phyloP scores from a whole-genome alignment of 2,888 invertebrate genomes.

The Ichneumoninae sp. region DNA sequence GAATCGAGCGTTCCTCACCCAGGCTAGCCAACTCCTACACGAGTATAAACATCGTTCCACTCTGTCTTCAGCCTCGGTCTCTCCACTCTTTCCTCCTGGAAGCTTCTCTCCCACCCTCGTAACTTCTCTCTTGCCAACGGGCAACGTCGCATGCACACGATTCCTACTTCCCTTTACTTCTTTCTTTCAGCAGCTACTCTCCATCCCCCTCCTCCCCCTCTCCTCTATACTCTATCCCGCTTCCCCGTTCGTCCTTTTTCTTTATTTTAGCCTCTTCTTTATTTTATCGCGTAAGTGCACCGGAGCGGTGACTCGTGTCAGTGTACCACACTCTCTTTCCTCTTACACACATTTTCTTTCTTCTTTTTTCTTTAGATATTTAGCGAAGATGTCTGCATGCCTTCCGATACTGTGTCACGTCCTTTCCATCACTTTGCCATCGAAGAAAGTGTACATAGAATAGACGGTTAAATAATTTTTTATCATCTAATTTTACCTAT shows the following conservation, averaged over 20 bases:
- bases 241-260: conserved; percentile 40
- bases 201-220: conserved; percentile 9
- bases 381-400: background rate
- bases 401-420: conserved; percentile 7
- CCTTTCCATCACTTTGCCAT: background rate
- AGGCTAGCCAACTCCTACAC: conserved; percentile 34
- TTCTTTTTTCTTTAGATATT: conserved; percentile 11
- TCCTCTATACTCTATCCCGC: background rate
- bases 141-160: conserved; percentile 48
- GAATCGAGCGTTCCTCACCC: conserved; percentile 66
- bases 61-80: conserved; percentile 17
- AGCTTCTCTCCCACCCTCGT: conserved; percentile 23
- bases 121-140: conserved; percentile 40
- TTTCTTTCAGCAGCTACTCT: conserved; percentile 29
- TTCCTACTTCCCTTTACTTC: conserved; percentile 34
- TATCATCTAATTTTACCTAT: background rate
- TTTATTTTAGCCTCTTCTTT: conserved; percentile 33
- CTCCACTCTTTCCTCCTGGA: conserved; percentile 31
- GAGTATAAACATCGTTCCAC: conserved; percentile 31
- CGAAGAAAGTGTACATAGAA: background rate
- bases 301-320: conserved; percentile 45
- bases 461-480: background rate
- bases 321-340: conserved; percentile 52
- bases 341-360: conserved; percentile 9
- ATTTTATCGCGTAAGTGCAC: conserved; percentile 58